phyloP scores from a whole-genome alignment of 92 coral and sea anemone genomes.

The Paramuricea clavata region DNA sequence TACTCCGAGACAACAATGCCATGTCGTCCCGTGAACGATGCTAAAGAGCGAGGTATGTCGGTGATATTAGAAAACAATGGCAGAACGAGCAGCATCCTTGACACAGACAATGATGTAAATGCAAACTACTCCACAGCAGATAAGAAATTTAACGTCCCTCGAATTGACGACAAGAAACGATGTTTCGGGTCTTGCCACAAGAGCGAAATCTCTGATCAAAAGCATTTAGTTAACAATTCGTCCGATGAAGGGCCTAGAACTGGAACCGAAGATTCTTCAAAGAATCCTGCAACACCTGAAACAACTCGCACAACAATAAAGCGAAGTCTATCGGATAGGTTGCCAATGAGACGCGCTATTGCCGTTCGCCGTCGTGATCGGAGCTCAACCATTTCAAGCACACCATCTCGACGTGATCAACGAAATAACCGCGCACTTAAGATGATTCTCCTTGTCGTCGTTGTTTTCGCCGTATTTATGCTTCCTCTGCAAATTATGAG shows the following conservation, averaged over 20 bases:
- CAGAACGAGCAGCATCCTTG: background rate
- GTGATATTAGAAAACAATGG: background rate
- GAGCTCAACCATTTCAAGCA: background rate
- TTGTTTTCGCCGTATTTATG: conserved; percentile 39
- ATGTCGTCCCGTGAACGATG: background rate
- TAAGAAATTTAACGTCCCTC: background rate
- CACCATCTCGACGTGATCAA: background rate
- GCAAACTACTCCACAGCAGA: background rate
- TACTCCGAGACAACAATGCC: background rate
- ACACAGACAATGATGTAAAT: background rate
- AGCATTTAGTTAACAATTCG: background rate
- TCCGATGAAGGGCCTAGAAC: background rate
- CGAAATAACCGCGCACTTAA: conserved; percentile 28
- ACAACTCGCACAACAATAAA: background rate
- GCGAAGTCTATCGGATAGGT: background rate
- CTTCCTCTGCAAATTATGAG: conserved; percentile 56
- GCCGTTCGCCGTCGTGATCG: conserved; percentile 7
- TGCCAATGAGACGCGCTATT: background rate
- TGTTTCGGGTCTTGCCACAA: background rate
- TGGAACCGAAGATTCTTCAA: background rate
- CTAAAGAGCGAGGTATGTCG: background rate
- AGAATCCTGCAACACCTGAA: background rate
- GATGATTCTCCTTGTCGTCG: conserved; percentile 47
- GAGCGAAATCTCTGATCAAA: conserved; percentile 10
- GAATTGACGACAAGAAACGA: background rate